Base-by-base conservation (phyloP, 2,797 vertebrate species). In the Tenualosa ilisha region DNA sequence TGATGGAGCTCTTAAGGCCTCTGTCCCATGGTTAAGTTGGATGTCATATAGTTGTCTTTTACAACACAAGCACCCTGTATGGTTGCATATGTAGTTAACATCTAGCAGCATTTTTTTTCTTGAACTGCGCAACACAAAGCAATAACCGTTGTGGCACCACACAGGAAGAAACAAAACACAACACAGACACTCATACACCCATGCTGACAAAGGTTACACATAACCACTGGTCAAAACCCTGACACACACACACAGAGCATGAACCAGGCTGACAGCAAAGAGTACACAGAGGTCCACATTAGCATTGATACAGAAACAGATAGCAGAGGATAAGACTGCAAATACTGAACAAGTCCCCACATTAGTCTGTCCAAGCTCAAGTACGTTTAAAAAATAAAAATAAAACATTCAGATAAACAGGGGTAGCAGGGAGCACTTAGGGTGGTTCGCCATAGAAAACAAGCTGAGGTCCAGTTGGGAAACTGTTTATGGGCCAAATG, bases 61-160 rank as follows among this genome's bases (percentile, higher is more conserved):
- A 82, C 82, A 43, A 46, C 82, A 24, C 40, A 87, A 88, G 81
- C 87, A 87, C 81, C 84, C 75, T 84, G 82, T 51, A 82, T 88
- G 88, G 84, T 85, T 88, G 88, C 84, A 88, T 87, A 87, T 88
- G 86, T 86, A 86, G 84, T 75, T 84, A 90, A 93, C 91, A 91
- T 92, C 92, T 91, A 89, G 90, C 89, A 93, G 93, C 90, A 89
- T 83, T 65, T 68, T 84, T 50, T 49, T 49, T 49, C 53, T 82
- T 75, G 56, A 88, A 88, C 89, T 91, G 84, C 86, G 89, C 65
- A 86, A 87, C 85, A 87, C 81, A 53, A 81, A 63, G 82, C 83
- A n/a, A 24, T 51, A 72, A 87, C 4, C 46, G 54, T 22, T 85
- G 83, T 54, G 63, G 20, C 26, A 86, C 61, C 85, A 75, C 22